phyloP scores from a whole-genome alignment of 1,140 invertebrate genomes.

The Cataglyphis hispanica region DNA sequence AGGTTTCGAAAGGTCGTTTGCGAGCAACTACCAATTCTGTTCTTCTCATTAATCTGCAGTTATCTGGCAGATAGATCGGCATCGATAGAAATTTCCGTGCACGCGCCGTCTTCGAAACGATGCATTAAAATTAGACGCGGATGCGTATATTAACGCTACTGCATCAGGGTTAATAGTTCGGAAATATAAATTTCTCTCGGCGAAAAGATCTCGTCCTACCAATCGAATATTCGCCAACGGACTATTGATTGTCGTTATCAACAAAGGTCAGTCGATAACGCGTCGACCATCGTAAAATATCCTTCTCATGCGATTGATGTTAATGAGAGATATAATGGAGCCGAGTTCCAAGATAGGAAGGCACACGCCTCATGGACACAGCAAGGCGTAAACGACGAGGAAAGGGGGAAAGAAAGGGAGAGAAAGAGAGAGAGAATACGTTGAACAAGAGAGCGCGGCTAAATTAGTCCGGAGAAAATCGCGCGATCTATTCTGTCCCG shows the following conservation, averaged over 20 bases:
- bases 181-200: conserved; percentile 45
- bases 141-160: conserved; percentile 44
- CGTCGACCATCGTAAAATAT: conserved; percentile 57
- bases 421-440: conserved; percentile 41
- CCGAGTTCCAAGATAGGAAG: conserved; percentile 39
- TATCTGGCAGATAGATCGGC: conserved; percentile 75
- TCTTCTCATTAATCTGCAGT: conserved; percentile 74
- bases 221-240: conserved; percentile 37
- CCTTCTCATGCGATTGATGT: conserved; percentile 51
- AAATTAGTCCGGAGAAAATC: conserved; percentile 85
- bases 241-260: conserved; percentile 38
- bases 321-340: conserved; percentile 72
- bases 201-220: neutral
- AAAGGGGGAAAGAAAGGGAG: neutral
- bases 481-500: conserved; percentile 83
- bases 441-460: conserved; percentile 73
- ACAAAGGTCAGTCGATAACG: neutral
- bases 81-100: conserved; percentile 75
- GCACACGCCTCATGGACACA: conserved; percentile 24
- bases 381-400: conserved; percentile 30
- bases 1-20: neutral
- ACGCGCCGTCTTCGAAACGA: conserved; percentile 29
- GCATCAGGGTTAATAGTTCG: conserved; percentile 62
- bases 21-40: conserved; percentile 27
- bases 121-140: conserved; percentile 67